These are phyloP conservation scores for Novumbra hubbsi DNA, from an alignment of 2,797 vertebrate species.

Conservation along the genomic window DNA sequence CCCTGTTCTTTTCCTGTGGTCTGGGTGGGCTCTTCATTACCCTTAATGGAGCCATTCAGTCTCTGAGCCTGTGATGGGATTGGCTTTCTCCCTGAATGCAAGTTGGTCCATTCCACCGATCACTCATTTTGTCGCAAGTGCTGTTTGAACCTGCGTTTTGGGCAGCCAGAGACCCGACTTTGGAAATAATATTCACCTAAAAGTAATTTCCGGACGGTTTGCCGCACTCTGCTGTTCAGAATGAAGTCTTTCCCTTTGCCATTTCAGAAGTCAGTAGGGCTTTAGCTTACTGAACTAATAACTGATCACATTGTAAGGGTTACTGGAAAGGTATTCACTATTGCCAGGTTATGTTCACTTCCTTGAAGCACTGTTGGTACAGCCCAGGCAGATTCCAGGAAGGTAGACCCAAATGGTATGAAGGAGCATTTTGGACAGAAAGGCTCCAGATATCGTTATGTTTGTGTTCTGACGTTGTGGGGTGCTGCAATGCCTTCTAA, in stretches of 20 bases:
- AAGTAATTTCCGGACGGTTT: background rate
- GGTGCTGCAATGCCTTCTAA: background rate
- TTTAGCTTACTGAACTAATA: background rate
- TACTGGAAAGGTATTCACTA: background rate
- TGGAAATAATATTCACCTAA: conserved; percentile 5
- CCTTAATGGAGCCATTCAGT: conserved; percentile 31
- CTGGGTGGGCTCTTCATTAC: conserved; percentile 30
- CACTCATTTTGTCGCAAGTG: background rate
- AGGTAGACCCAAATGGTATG: background rate
- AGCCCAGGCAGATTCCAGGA: background rate
- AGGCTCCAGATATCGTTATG: background rate
- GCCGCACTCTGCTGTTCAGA: background rate
- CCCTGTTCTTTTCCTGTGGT: conserved; percentile 7
- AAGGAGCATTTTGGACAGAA: background rate
- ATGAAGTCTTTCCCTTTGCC: background rate
- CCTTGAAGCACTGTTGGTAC: background rate
- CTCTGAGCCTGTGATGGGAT: conserved; percentile 10
- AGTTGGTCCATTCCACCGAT: background rate
- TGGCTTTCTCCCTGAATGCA: conserved; percentile 17
- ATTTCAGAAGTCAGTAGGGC: background rate
- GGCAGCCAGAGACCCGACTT: background rate
- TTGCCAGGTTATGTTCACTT: background rate
- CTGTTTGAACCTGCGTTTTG: conserved; percentile 1
- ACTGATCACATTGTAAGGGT: background rate
- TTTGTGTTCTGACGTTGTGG: background rate